Evolutionary conservation across 35 echinoderm and acorn worm species (phyloP).

Genomic region (Amphiura filiformis): DNA sequence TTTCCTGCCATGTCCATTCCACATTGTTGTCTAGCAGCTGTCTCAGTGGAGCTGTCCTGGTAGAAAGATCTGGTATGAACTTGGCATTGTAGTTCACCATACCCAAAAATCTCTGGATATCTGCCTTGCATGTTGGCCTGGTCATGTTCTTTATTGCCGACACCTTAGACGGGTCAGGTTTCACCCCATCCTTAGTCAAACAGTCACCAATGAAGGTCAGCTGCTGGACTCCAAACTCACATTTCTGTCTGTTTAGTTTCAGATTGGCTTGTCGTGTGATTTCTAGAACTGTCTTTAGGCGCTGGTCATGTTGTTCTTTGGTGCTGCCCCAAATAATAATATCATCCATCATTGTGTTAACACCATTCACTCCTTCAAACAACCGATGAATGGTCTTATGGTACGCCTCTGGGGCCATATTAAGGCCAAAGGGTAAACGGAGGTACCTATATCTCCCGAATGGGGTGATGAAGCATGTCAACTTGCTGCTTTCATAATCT

Average conservation of each 20-base stretch:
- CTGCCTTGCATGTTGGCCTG: not conserved
- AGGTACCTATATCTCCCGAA: conserved; percentile 38
- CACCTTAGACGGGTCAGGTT: not conserved
- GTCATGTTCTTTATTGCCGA: not conserved
- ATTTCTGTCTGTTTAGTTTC: conserved; percentile 23
- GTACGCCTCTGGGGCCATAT: conserved; percentile 34
- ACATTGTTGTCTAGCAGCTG: conserved; percentile 14
- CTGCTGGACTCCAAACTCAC: not conserved
- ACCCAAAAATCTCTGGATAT: conserved; percentile 26
- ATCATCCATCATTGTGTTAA: conserved; percentile 51
- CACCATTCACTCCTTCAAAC: conserved; percentile 34
- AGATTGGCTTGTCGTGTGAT: conserved; percentile 1
- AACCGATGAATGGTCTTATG: conserved; percentile 17
- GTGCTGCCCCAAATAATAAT: conserved; percentile 44
- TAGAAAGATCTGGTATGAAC: conserved; percentile 48
- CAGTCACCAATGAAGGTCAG: not conserved
- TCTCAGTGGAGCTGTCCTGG: conserved; percentile 10
- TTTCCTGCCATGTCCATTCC: conserved; percentile 43
- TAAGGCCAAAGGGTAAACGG: conserved; percentile 37
- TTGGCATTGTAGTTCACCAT: conserved; percentile 35
- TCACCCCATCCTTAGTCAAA: not conserved
- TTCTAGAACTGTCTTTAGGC: not conserved
- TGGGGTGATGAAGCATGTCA: conserved; percentile 54
- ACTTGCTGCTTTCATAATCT: conserved; percentile 17
- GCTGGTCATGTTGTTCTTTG: not conserved